Evolutionary conservation across 1,140 invertebrate genomes (phyloP).

Genomic region (Lepidurus arcticus): DNA sequence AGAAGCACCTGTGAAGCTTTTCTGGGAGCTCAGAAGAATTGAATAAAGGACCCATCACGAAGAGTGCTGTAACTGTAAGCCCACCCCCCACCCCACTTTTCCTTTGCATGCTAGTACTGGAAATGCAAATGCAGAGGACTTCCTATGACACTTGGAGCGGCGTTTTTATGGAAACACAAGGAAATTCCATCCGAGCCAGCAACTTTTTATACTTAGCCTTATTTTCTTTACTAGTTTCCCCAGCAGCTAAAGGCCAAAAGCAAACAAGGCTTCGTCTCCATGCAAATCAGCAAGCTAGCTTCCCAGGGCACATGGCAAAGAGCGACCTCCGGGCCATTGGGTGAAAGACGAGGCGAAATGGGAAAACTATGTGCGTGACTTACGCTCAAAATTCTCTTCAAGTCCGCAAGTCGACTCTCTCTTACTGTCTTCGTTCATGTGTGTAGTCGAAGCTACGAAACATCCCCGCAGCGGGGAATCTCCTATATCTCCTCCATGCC

Average conservation of each 20-base stretch:
- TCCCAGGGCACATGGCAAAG: neutral
- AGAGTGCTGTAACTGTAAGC: neutral
- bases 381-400: neutral
- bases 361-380: neutral
- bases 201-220: neutral
- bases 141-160: neutral
- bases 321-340: neutral
- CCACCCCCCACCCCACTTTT: neutral
- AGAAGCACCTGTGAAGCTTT: neutral
- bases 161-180: neutral
- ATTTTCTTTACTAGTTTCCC: neutral
- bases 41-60: conserved; percentile 4
- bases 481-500: neutral
- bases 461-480: neutral
- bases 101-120: neutral
- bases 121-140: conserved; percentile 1
- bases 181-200: neutral
- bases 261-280: conserved; percentile 11
- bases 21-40: neutral
- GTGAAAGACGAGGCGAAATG: neutral
- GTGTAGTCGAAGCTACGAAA: neutral
- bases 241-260: neutral
- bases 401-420: neutral
- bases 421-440: neutral
- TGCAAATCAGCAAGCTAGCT: neutral